These are phyloP conservation scores for Amphiura filiformis DNA, from an alignment of 35 echinoderm and acorn worm species.

Conservation along the genomic window DNA sequence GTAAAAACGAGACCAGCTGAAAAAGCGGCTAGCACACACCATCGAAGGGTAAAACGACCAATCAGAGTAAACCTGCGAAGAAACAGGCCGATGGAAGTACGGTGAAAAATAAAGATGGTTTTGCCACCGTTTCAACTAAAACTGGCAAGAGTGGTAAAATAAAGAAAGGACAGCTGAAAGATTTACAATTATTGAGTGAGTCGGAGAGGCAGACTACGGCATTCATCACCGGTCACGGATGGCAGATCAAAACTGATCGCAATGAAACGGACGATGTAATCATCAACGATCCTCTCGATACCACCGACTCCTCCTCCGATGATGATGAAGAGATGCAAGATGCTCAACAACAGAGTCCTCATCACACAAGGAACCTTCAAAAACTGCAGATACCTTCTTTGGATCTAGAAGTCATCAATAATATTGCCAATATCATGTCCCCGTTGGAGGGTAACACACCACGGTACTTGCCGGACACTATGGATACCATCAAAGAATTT, in stretches of 20 bases:
- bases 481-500: slow-evolving; percentile 94
- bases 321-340: not conserved
- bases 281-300: slow-evolving; percentile 32
- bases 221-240: slow-evolving; percentile 92
- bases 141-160: not conserved
- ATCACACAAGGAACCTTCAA: slow-evolving; percentile 70
- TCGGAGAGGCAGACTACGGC: slow-evolving; percentile 74
- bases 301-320: slow-evolving; percentile 22
- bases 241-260: slow-evolving; percentile 82
- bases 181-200: slow-evolving; percentile 66
- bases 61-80: slow-evolving; percentile 18
- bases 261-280: slow-evolving; percentile 85
- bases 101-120: slow-evolving; percentile 25
- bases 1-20: slow-evolving; percentile 29
- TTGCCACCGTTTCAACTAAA: not conserved
- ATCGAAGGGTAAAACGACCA: not conserved
- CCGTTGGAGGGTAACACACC: slow-evolving; percentile 72
- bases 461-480: slow-evolving; percentile 85
- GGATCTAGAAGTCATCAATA: slow-evolving; percentile 57
- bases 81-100: slow-evolving; percentile 28
- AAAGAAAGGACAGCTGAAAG: not conserved
- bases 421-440: slow-evolving; percentile 71
- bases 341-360: slow-evolving; percentile 56
- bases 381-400: slow-evolving; percentile 51
- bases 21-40: slow-evolving; percentile 13